A percentile compares a stretch with the other conserved stretches of the same genome.
Conservation (phyloP, 2,888 invertebrate species). For the Mechanitis messenoides region DNA sequence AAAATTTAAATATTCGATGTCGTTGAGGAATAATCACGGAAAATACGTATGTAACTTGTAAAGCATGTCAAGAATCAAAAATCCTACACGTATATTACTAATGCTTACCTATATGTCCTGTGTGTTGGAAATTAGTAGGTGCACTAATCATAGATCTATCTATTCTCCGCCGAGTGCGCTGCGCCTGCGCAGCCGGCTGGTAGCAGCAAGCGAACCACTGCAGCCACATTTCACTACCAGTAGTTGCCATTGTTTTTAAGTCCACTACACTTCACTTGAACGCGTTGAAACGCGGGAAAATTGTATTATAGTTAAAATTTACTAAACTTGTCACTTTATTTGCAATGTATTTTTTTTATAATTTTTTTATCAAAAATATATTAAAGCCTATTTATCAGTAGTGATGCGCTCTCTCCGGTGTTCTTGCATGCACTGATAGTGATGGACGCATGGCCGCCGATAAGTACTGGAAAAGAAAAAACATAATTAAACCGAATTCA, state of each 20-base stretch:
- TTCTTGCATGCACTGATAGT: slow-evolving; percentile 54
- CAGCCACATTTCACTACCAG: slow-evolving; percentile 90
- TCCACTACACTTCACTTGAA: slow-evolving; percentile 40
- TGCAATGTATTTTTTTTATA: slow-evolving; percentile 1
- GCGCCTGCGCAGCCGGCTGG: slow-evolving; percentile 85
- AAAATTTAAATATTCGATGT: too few relatives aligned
- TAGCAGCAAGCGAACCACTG: slow-evolving; percentile 96
- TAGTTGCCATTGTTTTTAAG: slow-evolving; percentile 74
- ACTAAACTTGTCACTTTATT: background rate
- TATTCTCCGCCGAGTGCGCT: slow-evolving; percentile 84
- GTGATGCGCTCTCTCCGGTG: slow-evolving; percentile 32
- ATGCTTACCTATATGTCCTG: slow-evolving; percentile 78
- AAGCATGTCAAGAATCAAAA: too few relatives aligned
- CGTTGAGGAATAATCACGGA: too few relatives aligned
- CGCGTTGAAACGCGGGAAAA: slow-evolving; percentile 19
- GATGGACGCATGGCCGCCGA: slow-evolving; percentile 60
- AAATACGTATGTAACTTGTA: too few relatives aligned
- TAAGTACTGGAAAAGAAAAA: slow-evolving; percentile 59
- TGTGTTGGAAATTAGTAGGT: slow-evolving; percentile 97
- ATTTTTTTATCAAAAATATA: slow-evolving; percentile 1
- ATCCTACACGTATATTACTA: background rate
- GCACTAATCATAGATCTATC: slow-evolving; percentile 96
- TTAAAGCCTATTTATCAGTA: background rate
- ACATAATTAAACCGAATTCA: slow-evolving; percentile 33
- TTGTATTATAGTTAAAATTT: slow-evolving; percentile 2